Conservation (phyloP, 2,888 invertebrate genomes). For the Acronicta leporina region DNA sequence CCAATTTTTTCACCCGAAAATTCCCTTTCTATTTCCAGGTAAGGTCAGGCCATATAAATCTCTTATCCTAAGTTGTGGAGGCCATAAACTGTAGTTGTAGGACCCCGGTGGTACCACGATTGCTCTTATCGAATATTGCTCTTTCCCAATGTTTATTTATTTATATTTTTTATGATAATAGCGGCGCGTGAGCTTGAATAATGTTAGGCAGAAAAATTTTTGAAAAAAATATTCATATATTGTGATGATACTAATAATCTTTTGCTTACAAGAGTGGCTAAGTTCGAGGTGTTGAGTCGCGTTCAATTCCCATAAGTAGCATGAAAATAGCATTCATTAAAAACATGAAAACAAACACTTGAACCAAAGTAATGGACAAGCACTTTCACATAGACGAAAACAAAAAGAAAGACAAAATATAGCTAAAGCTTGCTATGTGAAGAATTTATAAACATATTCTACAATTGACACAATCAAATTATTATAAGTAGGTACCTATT, state of each 20-base stretch:
- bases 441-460: no score
- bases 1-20: slow-evolving; percentile 64
- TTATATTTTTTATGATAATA: slow-evolving; percentile 37
- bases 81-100: slow-evolving; percentile 73
- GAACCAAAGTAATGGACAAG: no score
- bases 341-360: no score
- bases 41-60: slow-evolving; percentile 77
- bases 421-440: no score
- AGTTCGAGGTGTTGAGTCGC: no score
- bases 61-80: slow-evolving; percentile 74
- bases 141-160: slow-evolving; percentile 50
- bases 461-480: no score
- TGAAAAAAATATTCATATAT: not conserved
- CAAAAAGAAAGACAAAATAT: no score
- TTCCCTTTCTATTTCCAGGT: slow-evolving; percentile 71
- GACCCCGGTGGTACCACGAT: slow-evolving; percentile 75
- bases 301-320: no score
- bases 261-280: no score
- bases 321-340: no score
- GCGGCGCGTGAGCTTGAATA: slow-evolving; percentile 35
- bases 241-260: not conserved
- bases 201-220: slow-evolving; percentile 13
- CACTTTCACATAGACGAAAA: no score
- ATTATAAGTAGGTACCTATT: not conserved
- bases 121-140: slow-evolving; percentile 80